A percentile compares a stretch with the other conserved stretches of the same genome.
Evolutionary conservation across 1,140 invertebrate species (phyloP).

Genomic region (Drosophila serrata): DNA sequence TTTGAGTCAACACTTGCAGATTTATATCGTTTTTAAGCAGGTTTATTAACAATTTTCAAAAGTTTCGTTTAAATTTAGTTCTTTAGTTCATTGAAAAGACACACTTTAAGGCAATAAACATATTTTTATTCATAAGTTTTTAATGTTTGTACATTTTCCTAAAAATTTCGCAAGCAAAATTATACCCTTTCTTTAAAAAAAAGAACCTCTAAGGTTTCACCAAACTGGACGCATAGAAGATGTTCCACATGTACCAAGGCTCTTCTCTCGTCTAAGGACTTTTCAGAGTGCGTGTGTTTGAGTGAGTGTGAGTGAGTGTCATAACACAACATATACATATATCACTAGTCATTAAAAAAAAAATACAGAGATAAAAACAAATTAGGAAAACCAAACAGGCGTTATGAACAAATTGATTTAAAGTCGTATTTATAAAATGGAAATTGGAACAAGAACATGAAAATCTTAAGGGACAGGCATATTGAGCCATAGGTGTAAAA

Average conservation of each 20-base stretch:
- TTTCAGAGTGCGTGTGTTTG: conserved; percentile 12
- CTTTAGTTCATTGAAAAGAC: too few relatives aligned
- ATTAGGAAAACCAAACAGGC: conserved; percentile 24
- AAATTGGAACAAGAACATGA: conserved; percentile 46
- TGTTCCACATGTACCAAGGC: conserved; percentile 17
- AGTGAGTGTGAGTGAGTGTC: conserved; percentile 17
- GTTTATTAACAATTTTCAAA: too few relatives aligned
- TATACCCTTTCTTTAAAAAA: conserved; percentile 10
- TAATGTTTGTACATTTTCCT: too few relatives aligned
- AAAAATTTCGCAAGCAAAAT: background rate
- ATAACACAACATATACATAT: conserved; percentile 40
- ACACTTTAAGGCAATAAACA: too few relatives aligned
- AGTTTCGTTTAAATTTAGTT: too few relatives aligned
- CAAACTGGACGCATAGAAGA: conserved; percentile 25
- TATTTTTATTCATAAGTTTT: too few relatives aligned
- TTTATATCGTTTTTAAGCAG: too few relatives aligned
- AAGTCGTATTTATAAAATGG: conserved; percentile 31
- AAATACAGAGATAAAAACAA: conserved; percentile 15
- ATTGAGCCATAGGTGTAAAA: conserved; percentile 37
- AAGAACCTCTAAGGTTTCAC: conserved; percentile 50
- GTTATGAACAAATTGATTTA: conserved; percentile 29
- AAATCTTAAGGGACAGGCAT: conserved; percentile 18
- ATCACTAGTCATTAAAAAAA: conserved; percentile 64
- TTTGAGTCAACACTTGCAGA: too few relatives aligned
- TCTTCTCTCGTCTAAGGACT: conserved; percentile 12